phyloP scores from a whole-genome alignment of 2,113 vertebrate species.

The Channa argus region DNA sequence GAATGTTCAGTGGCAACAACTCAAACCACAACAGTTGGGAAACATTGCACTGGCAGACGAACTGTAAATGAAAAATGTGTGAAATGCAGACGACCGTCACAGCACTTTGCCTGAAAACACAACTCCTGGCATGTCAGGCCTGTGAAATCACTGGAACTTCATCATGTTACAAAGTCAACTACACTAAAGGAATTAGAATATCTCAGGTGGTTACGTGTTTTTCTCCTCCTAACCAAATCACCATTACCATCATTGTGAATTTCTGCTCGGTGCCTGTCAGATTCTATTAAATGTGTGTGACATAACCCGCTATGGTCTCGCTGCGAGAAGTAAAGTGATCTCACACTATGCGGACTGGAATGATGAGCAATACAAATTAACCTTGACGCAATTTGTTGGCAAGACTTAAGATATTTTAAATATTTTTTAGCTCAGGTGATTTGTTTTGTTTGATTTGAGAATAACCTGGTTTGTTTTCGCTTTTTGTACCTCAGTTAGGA shows the following conservation, averaged over 20 bases:
- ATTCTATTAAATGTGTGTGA: conserved; percentile 38
- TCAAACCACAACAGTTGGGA: conserved; percentile 65
- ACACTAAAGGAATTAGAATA: conserved; percentile 50
- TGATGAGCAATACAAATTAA: conserved; percentile 16
- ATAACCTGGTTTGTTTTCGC: conserved; percentile 41
- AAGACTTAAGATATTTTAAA: conserved; percentile 12
- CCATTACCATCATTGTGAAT: conserved; percentile 41
- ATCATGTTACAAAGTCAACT: conserved; percentile 71
- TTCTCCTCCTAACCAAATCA: conserved; percentile 39
- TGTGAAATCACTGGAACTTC: conserved; percentile 58
- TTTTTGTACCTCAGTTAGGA: conserved; percentile 2
- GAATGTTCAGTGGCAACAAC: conserved; percentile 26
- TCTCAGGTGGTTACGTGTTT: conserved; percentile 32
- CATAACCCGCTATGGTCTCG: conserved; percentile 31
- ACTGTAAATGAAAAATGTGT: conserved; percentile 70
- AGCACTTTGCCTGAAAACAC: conserved; percentile 63
- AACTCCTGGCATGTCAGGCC: conserved; percentile 51
- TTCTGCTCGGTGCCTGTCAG: conserved; percentile 31
- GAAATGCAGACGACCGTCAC: conserved; percentile 65
- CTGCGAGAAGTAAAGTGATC: conserved; percentile 16
- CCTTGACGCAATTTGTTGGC: conserved; percentile 15
- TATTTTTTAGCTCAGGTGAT: conserved; percentile 36
- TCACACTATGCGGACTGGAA: conserved; percentile 1
- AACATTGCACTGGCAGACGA: conserved; percentile 51
- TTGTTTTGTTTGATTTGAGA: conserved; percentile 1